A percentile compares a stretch with the other conserved stretches of the same genome.
These are phyloP conservation scores for Helicoverpa assulta DNA, from an alignment of 2,888 invertebrate species.

Conservation along the genomic window DNA sequence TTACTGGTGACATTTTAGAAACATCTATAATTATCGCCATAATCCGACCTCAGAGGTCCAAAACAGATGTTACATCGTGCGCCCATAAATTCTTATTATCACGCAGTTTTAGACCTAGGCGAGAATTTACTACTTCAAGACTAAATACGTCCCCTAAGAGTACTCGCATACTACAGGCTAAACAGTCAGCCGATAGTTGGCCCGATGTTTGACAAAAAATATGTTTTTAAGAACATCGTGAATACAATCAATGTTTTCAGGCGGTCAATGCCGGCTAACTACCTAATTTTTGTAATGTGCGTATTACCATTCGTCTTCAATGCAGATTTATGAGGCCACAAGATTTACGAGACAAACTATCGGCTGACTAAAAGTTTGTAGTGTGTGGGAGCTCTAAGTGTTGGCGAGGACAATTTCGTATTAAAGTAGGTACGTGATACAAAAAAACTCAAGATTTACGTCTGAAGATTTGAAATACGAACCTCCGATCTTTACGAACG, in stretches of 20 bases:
- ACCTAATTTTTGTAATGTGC: too few relatives aligned
- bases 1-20: conserved; percentile 22
- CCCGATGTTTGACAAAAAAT: too few relatives aligned
- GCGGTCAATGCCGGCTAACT: too few relatives aligned
- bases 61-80: conserved; percentile 34
- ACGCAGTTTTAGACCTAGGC: conserved; percentile 10
- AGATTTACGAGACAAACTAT: too few relatives aligned
- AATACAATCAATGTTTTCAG: too few relatives aligned
- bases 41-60: conserved; percentile 31
- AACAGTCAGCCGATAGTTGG: too few relatives aligned
- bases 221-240: too few relatives aligned
- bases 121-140: conserved; percentile 34
- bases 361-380: too few relatives aligned
- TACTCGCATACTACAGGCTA: too few relatives aligned
- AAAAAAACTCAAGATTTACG: conserved; percentile 17
- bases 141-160: conserved; percentile 32
- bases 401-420: conserved; percentile 7
- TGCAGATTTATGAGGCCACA: too few relatives aligned
- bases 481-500: conserved; percentile 7
- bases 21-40: conserved; percentile 46
- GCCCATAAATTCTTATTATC: conserved; percentile 52
- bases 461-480: neutral
- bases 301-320: too few relatives aligned
- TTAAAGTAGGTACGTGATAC: conserved; percentile 9
- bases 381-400: neutral